Percentiles rank a stretch among this genome's conserved stretches.
phyloP scores from a whole-genome alignment of 30 jellyfish, hydroid and myxozoan species.

The Haliclystus octoradiatus region DNA sequence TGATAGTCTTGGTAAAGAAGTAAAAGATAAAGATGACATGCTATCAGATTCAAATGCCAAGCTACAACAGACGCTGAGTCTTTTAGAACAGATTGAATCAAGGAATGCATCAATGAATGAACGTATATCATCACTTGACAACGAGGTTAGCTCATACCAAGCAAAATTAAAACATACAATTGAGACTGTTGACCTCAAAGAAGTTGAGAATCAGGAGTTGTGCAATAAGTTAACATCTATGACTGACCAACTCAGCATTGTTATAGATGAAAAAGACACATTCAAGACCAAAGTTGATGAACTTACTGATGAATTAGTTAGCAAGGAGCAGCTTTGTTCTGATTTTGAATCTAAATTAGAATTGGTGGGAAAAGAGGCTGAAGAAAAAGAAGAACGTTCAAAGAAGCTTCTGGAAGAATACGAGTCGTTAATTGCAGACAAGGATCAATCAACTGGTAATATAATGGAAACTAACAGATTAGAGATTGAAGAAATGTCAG shows the following conservation, averaged over 20 bases:
- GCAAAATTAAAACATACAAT: neutral
- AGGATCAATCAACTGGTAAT: slow-evolving; percentile 5
- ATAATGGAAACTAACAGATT: slow-evolving; percentile 22
- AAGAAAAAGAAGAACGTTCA: neutral
- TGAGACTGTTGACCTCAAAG: neutral
- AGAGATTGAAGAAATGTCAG: slow-evolving; percentile 19
- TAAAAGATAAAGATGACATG: neutral
- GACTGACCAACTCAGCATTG: neutral
- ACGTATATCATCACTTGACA: neutral
- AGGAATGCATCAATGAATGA: neutral
- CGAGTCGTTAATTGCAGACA: slow-evolving; percentile 14
- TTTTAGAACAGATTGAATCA: neutral
- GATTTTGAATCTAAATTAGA: neutral
- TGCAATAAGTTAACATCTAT: too few species aligned
- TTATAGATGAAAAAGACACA: neutral
- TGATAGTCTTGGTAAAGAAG: neutral
- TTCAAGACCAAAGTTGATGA: neutral
- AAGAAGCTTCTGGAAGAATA: slow-evolving; percentile 6
- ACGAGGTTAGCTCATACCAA: neutral
- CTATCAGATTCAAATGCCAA: neutral
- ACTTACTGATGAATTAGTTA: neutral
- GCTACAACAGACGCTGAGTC: neutral
- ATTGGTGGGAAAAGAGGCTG: neutral
- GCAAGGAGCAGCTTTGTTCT: neutral
- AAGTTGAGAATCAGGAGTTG: neutral